Percentiles rank a stretch among this genome's conserved stretches.
Evolutionary conservation across 2,113 vertebrate species (phyloP).

Genomic region (Pterocles orientalis): DNA sequence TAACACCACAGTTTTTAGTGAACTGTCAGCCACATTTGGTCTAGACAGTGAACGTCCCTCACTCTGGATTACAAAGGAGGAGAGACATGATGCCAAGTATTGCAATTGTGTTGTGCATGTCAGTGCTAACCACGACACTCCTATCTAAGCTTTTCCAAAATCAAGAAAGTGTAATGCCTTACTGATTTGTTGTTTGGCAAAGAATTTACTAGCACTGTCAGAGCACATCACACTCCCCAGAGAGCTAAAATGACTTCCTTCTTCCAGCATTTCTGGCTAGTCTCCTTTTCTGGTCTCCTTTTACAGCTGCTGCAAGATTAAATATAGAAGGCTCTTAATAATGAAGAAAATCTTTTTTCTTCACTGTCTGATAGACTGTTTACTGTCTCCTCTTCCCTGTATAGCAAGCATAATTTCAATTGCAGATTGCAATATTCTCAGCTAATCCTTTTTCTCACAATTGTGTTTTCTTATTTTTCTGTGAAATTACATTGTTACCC

Average conservation of each 20-base stretch:
- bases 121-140: not conserved
- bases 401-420: not conserved
- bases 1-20: not conserved
- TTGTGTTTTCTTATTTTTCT: not conserved
- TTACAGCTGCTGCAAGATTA: not conserved
- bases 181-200: not conserved
- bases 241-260: not conserved
- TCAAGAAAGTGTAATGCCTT: not conserved
- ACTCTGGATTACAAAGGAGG: not conserved
- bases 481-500: not conserved
- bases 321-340: not conserved
- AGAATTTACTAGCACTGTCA: not conserved
- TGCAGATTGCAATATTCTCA: not conserved
- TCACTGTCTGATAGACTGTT: not conserved
- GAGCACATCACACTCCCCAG: not conserved
- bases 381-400: not conserved
- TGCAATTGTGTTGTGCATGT: not conserved
- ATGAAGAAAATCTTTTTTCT: not conserved
- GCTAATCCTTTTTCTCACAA: not conserved
- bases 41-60: fast-evolving
- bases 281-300: not conserved
- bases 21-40: not conserved
- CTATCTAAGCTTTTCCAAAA: not conserved
- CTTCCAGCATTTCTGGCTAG: not conserved
- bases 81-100: not conserved